Evolutionary conservation across 2,888 invertebrate species (phyloP), one percentile per base, ranked within the genome.

Genomic region (Cantharis rufa): DNA sequence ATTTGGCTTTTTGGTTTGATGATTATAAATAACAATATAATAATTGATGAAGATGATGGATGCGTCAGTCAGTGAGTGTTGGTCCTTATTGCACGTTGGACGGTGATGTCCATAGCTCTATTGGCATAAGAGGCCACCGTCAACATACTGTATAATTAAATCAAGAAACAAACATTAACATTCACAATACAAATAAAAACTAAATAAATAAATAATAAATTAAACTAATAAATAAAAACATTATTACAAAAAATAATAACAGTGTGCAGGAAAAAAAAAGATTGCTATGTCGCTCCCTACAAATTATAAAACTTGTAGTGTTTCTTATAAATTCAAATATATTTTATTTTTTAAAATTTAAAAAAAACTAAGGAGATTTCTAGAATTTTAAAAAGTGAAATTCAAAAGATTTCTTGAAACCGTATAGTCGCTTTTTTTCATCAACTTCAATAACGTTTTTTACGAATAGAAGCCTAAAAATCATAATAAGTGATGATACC

Each of bases 71-170:
- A 83, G 85, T 85, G 86, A 85, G 85, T 86, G 86, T 88, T 88
- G 88, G 88, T 88, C 88, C 88, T 88, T 88, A 87, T 88, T 88
- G 88, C 88, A 87, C 85, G 82, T 86, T 86, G 88, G 88, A 87
- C 87, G 87, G 87, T 84, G 85, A 85, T 84, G 87, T 87, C 87
- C 87, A 85, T 82, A 84, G 87, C 87, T 87, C 86, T 86, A 88
- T 81, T 83, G 87, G 86, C 86, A 84, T 82, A 80, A 87, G 86
- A 84, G 88, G 88, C 87, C 88, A 87, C 84, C 88, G 88, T 88
- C 88, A 88, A 88, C 88, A 88, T 85, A 88, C 88, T 88, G 80
- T 48, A 75, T 62, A 79, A 84, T 87, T 83, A 76, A 83, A 83
- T 80, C 81, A 81, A 72, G 76, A 76, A 72, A 77, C 62, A 61